phyloP scores from a whole-genome alignment of 1,140 invertebrate species.

The Euura lappo region DNA sequence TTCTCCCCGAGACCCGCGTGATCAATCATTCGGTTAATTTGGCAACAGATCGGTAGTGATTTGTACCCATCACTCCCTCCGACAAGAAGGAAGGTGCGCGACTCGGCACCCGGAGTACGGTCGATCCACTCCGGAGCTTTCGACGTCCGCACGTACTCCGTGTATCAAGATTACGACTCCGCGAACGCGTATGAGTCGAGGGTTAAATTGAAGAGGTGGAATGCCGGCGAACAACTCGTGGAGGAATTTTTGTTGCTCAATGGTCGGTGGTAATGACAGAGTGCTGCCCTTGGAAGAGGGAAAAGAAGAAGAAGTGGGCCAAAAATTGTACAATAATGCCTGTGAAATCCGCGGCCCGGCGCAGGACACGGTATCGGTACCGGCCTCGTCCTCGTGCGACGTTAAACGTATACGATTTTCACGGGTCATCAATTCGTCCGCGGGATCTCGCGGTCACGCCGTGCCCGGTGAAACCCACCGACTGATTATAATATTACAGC shows the following conservation, averaged over 20 bases:
- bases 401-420: slow-evolving; percentile 20
- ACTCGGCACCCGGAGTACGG: too few species aligned
- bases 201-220: background rate
- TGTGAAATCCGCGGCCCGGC: background rate
- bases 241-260: too few species aligned
- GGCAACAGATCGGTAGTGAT: slow-evolving; percentile 14
- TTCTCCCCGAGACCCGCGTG: slow-evolving; percentile 5
- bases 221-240: too few species aligned
- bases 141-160: too few species aligned
- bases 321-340: background rate
- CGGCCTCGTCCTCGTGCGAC: background rate
- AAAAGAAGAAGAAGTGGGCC: background rate
- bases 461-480: slow-evolving; percentile 23
- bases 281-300: too few species aligned
- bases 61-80: slow-evolving; percentile 27
- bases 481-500: slow-evolving; percentile 47
- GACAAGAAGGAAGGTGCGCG: background rate
- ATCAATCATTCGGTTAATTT: slow-evolving; percentile 15
- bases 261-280: too few species aligned
- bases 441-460: slow-evolving; percentile 24
- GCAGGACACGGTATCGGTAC: background rate
- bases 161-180: too few species aligned
- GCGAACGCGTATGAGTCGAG: background rate
- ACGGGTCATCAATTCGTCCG: slow-evolving; percentile 40
- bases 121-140: too few species aligned